phyloP scores from a whole-genome alignment of 2,113 vertebrate genomes.

The Psephotus haematonotus region DNA sequence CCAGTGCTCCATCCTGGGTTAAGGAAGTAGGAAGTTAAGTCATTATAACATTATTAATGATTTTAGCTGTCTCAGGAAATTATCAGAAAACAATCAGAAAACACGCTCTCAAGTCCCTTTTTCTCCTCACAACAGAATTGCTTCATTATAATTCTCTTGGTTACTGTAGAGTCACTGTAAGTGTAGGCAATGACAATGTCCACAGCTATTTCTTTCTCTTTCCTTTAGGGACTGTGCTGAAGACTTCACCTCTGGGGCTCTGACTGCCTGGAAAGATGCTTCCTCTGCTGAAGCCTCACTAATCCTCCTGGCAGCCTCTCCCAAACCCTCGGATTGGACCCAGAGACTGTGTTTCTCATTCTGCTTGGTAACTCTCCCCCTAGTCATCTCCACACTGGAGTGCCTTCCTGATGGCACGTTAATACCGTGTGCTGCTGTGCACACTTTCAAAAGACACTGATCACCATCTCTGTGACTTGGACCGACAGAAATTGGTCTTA shows the following conservation, averaged over 20 bases:
- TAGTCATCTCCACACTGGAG: background rate
- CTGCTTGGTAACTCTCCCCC: background rate
- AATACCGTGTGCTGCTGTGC: background rate
- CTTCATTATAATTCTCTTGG: background rate
- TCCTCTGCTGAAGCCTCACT: background rate
- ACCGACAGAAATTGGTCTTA: background rate
- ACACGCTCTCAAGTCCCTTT: background rate
- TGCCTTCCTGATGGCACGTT: background rate
- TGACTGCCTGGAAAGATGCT: background rate
- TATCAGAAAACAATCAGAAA: background rate
- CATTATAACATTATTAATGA: background rate
- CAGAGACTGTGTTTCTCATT: background rate
- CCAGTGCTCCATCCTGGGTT: background rate
- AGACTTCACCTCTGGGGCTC: background rate
- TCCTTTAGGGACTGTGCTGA: background rate
- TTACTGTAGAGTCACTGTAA: background rate
- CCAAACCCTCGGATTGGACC: background rate
- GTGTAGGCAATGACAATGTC: rapidly evolving
- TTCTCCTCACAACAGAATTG: background rate
- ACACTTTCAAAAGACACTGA: background rate
- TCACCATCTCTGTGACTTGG: background rate
- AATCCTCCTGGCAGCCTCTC: background rate
- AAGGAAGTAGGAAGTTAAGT: background rate
- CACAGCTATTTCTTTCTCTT: background rate
- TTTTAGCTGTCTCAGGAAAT: background rate